Percentiles rank a stretch among this genome's conserved stretches.
Conservation (phyloP, 2,113 vertebrate genomes). For the Burhinus oedicnemus region DNA sequence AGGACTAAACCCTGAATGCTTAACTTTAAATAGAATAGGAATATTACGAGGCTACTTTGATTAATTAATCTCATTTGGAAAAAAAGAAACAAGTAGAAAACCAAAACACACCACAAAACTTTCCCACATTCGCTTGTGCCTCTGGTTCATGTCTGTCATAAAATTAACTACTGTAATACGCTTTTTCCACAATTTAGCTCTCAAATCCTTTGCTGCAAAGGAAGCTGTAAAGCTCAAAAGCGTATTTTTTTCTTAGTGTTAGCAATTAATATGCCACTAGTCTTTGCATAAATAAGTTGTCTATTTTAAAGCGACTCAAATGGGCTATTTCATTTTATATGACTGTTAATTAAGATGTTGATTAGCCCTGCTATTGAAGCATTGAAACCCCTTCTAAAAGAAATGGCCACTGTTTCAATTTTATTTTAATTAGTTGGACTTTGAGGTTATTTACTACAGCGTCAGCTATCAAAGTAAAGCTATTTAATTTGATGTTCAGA, state of each 20-base stretch:
- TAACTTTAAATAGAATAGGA: background rate
- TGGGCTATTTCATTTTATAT: conserved; percentile 71
- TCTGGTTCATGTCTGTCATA: conserved; percentile 44
- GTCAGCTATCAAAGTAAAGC: conserved; percentile 46
- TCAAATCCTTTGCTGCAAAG: conserved; percentile 40
- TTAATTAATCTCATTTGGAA: conserved; percentile 7
- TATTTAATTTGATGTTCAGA: conserved; percentile 65
- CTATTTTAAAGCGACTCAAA: conserved; percentile 70
- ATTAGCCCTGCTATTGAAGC: conserved; percentile 69
- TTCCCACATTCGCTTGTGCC: background rate
- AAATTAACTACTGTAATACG: conserved; percentile 52
- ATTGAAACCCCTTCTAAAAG: conserved; percentile 60
- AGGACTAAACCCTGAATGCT: background rate
- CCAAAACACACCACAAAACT: background rate
- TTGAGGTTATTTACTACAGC: conserved; percentile 70
- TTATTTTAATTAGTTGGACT: conserved; percentile 66
- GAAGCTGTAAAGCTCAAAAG: conserved; percentile 55
- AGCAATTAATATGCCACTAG: conserved; percentile 64
- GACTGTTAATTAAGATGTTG: conserved; percentile 77
- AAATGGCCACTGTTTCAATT: conserved; percentile 47
- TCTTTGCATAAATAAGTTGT: conserved; percentile 68
- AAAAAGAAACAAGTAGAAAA: background rate
- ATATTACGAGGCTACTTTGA: background rate
- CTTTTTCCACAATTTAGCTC: conserved; percentile 22
- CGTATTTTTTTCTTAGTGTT: conserved; percentile 59